Evolutionary conservation across 2,888 invertebrate genomes (phyloP), one percentile per base, ranked within the genome.

Genomic region (Caenorhabditis wallacei): DNA sequence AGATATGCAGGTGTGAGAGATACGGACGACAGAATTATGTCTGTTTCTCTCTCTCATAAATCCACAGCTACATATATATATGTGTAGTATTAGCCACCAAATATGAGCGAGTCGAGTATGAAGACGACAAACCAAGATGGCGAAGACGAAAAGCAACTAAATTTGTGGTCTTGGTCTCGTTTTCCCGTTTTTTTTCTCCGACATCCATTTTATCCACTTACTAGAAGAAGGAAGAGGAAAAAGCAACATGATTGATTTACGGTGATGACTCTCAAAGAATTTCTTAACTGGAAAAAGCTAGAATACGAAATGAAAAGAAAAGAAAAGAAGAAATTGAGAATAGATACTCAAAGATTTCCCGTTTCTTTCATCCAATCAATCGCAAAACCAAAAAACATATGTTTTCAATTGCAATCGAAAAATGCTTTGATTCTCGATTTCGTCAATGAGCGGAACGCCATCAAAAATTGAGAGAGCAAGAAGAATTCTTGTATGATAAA

Each of bases 241-340:
- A 48, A 37, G 59, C 71, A 56, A 63, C 54, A 76, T 76, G 78
- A 78, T 78, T 78, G 78, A 78, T 78, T 78, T 69, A 78, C 76
- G 68, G 66, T 69, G 59, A 61, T 68, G 66, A 40, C 43, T 66
- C 66, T 66, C 66, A 53, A 43, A 37, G 37, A 53, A 20, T 35
- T 35, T 35, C 30, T 74, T 22, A 13, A 48, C 37, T 56, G 48
- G 59, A 48, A 53, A n/a, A 51, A 46, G 18, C 57, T 51, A 54
- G 63, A 74, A 56, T 51, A 24, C 10, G 3, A 53, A 11, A 61
- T 61, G 61, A 70, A 57, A 5, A 4, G 30, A 30, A 24, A 16
- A 40, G 24, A 20, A 18, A 54, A 8, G 1, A 2, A 37, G 7
- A 40, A n/a, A n/a, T 24, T 11, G 13, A 51, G 43, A 40, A 37